These are phyloP conservation scores for Carettochelys insculpta DNA, from an alignment of 2,113 vertebrate genomes.

Conservation along the genomic window DNA sequence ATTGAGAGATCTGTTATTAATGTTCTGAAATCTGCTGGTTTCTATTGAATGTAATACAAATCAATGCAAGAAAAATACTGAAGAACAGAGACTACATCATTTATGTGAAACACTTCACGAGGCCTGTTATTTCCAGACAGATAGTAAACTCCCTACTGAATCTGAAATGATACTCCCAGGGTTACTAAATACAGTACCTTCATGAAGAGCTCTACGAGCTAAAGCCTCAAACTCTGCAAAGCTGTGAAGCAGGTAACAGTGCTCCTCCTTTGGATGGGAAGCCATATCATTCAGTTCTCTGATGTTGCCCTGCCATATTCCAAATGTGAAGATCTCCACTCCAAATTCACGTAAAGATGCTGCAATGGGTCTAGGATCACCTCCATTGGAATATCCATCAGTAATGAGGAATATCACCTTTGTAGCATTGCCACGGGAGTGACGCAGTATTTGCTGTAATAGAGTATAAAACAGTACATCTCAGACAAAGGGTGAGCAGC, in stretches of 20 bases:
- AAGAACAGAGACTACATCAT: not conserved
- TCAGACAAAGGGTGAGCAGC: slow-evolving; percentile 16
- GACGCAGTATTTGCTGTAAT: slow-evolving; percentile 92
- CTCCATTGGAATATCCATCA: slow-evolving; percentile 97
- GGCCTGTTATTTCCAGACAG: not conserved
- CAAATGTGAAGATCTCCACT: slow-evolving; percentile 97
- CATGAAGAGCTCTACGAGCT: slow-evolving; percentile 92
- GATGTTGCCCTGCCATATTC: slow-evolving; percentile 98
- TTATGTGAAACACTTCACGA: not conserved
- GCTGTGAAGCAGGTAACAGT: slow-evolving; percentile 96
- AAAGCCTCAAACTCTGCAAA: slow-evolving; percentile 97
- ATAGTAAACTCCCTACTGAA: not conserved
- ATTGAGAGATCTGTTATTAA: not conserved
- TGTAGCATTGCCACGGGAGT: slow-evolving; percentile 89
- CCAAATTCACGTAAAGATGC: slow-evolving; percentile 87
- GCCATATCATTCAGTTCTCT: slow-evolving; percentile 97
- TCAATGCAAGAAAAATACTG: not conserved
- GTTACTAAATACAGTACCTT: slow-evolving; percentile 80
- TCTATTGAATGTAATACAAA: not conserved
- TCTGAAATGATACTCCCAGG: not conserved
- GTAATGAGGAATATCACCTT: slow-evolving; percentile 98
- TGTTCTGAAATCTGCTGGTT: not conserved
- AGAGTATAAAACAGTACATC: not conserved
- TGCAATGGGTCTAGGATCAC: slow-evolving; percentile 93
- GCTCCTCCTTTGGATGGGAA: slow-evolving; percentile 93